Percentiles rank a stretch among this genome's conserved stretches.
phyloP scores from a whole-genome alignment of 2,888 invertebrate species.

The Lepidonotus clava region DNA sequence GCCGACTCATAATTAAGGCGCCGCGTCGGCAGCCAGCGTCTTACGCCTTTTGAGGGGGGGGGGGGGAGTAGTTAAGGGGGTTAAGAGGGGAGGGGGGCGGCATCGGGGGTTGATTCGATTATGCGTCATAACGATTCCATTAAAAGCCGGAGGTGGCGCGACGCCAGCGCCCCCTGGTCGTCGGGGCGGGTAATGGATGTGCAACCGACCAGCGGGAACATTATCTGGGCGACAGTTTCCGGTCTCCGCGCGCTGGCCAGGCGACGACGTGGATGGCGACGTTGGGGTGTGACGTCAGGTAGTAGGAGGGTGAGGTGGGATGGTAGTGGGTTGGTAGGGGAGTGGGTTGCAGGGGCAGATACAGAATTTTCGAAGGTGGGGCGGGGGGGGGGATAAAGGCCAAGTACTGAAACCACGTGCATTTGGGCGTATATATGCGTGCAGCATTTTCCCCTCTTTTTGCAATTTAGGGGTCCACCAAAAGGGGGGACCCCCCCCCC shows the following conservation, averaged over 20 bases:
- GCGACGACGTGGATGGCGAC: not conserved
- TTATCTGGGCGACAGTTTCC: slow-evolving; percentile 26
- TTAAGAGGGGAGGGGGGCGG: not conserved
- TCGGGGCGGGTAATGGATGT: slow-evolving; percentile 26
- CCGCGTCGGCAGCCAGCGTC: not conserved
- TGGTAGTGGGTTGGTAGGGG: not conserved
- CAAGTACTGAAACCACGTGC: no score
- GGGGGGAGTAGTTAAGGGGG: not conserved
- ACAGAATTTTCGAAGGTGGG: no score
- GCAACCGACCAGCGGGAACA: slow-evolving; percentile 17
- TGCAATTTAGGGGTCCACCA: no score
- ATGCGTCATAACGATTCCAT: slow-evolving; percentile 42
- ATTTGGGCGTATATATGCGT: no score
- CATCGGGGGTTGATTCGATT: slow-evolving; percentile 24
- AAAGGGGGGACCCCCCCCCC: no score
- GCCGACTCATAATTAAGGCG: slow-evolving; percentile 39
- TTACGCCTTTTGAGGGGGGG: not conserved
- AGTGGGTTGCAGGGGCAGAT: no score
- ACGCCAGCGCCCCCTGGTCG: slow-evolving; percentile 15
- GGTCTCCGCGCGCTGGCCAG: not conserved
- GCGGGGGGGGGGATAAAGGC: no score
- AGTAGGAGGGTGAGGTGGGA: not conserved
- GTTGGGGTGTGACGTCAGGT: not conserved
- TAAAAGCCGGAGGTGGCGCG: not conserved
- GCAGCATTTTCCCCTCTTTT: no score